These are phyloP conservation scores for Brassicogethes aeneus DNA, from an alignment of 2,888 invertebrate genomes.

Conservation along the genomic window DNA sequence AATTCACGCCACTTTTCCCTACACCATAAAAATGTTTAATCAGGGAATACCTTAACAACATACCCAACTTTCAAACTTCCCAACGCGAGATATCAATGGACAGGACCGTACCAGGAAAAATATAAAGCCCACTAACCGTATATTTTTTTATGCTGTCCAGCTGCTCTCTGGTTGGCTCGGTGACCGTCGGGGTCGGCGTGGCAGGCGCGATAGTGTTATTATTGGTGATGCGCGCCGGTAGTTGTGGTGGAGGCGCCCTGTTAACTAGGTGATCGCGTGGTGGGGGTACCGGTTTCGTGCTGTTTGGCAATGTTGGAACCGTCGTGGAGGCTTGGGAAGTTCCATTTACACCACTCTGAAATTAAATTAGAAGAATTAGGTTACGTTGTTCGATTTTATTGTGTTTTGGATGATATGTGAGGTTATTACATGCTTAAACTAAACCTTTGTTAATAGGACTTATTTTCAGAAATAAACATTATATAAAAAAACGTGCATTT, in stretches of 20 bases:
- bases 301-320: conserved; percentile 37
- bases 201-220: conserved; percentile 35
- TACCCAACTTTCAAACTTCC: no score
- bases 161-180: conserved; percentile 74
- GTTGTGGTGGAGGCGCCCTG: conserved; percentile 57
- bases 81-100: no score
- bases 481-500: no score
- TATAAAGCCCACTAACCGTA: conserved; percentile 75
- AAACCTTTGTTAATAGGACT: no score
- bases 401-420: no score
- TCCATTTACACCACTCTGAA: conserved; percentile 34
- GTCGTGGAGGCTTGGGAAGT: conserved; percentile 35
- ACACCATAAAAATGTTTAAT: no score
- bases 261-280: conserved; percentile 60
- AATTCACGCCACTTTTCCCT: no score
- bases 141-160: conserved; percentile 87
- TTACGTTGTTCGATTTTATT: no score
- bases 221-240: conserved; percentile 53
- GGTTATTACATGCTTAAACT: no score
- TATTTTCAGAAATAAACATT: no score
- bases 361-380: conserved; percentile 6
- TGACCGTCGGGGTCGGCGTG: conserved; percentile 34
- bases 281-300: conserved; percentile 47
- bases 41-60: no score
- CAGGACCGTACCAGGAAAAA: no score